A percentile compares a stretch with the other conserved stretches of the same genome.
phyloP scores from a whole-genome alignment of 2,113 vertebrate genomes.

The Pedetes capensis region DNA sequence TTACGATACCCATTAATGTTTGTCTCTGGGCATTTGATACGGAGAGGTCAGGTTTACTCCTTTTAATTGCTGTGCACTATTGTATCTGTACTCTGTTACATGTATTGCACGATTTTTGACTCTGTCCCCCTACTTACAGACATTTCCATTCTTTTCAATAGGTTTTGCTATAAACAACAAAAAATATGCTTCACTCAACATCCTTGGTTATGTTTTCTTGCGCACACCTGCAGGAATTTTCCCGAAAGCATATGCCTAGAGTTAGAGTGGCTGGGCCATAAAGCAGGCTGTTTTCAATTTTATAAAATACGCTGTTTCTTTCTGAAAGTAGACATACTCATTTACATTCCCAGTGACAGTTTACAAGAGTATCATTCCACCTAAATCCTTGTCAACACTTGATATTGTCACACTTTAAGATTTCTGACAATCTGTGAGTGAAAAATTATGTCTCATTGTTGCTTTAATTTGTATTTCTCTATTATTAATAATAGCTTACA shows the following conservation, averaged over 20 bases:
- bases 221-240: background rate
- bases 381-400: constrained; percentile 63
- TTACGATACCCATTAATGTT: rapidly evolving
- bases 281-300: constrained; percentile 37
- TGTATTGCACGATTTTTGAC: background rate
- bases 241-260: background rate
- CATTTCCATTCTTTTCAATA: background rate
- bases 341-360: constrained; percentile 42
- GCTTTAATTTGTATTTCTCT: constrained; percentile 64
- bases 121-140: background rate
- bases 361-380: constrained; percentile 29
- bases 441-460: constrained; percentile 69
- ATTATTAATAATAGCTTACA: constrained; percentile 49
- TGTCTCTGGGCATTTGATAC: background rate
- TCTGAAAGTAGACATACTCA: background rate
- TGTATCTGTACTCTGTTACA: background rate
- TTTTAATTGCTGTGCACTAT: background rate
- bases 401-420: constrained; percentile 57
- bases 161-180: background rate
- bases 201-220: background rate
- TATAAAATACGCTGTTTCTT: background rate
- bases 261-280: background rate
- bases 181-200: background rate
- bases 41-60: background rate
- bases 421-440: constrained; percentile 63